phyloP scores from a whole-genome alignment of 2,888 invertebrate genomes.

The Sinopyrophorus schimmeli region DNA sequence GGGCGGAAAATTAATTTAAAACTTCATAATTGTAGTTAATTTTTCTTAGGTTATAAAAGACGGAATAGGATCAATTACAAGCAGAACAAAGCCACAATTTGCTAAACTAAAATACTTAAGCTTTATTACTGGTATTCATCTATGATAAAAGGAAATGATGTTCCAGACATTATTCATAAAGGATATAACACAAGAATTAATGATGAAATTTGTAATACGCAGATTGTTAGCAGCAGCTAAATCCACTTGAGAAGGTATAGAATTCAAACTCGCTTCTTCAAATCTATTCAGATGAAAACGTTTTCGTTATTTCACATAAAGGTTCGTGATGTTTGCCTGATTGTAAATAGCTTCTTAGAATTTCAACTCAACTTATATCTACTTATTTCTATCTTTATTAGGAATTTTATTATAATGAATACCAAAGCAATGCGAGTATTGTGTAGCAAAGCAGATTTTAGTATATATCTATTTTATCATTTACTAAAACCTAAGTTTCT shows the following conservation, averaged over 20 bases:
- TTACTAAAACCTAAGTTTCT: no score
- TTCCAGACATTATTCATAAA: conserved; percentile 23
- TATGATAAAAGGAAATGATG: conserved; percentile 20
- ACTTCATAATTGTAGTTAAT: no score
- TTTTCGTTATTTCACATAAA: conserved; percentile 21
- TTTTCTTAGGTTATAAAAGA: no score
- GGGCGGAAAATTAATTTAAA: not conserved
- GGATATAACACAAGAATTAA: conserved; percentile 28
- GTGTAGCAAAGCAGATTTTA: conserved; percentile 10
- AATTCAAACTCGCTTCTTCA: conserved; percentile 21
- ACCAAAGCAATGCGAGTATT: conserved; percentile 3
- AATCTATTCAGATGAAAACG: conserved; percentile 20
- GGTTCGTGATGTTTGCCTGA: conserved; percentile 23
- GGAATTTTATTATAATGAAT: conserved; percentile 15
- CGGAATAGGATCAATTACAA: conserved; percentile 14
- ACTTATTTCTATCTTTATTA: conserved; percentile 14
- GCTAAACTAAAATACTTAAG: conserved; percentile 15
- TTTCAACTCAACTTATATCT: conserved; percentile 15
- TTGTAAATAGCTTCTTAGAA: conserved; percentile 23
- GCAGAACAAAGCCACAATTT: conserved; percentile 11
- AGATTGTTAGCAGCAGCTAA: conserved; percentile 30
- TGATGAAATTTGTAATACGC: conserved; percentile 32
- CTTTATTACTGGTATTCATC: conserved; percentile 17
- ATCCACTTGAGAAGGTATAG: conserved; percentile 26
- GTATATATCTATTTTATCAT: no score